phyloP scores from a whole-genome alignment of 2,113 vertebrate genomes.

The Bufo bufo region DNA sequence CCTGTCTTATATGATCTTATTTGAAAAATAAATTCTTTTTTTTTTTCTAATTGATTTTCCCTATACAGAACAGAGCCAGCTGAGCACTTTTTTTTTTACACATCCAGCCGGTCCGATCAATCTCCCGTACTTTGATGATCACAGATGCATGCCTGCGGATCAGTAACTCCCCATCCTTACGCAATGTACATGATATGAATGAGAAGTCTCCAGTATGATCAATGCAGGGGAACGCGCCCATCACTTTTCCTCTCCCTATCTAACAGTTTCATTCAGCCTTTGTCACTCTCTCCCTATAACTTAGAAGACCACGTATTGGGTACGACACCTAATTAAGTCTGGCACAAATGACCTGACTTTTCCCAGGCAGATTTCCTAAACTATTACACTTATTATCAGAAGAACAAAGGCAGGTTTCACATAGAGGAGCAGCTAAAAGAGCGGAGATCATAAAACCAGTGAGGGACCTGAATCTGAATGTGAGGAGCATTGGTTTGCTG shows the following conservation, averaged over 20 bases:
- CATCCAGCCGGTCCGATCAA: background rate
- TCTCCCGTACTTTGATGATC: background rate
- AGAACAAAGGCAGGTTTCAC: background rate
- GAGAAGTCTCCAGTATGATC: background rate
- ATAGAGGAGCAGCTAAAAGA: background rate
- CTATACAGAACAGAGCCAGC: background rate
- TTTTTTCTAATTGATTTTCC: background rate
- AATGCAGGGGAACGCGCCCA: background rate
- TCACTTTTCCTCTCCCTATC: background rate
- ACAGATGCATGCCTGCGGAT: background rate
- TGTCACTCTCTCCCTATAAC: background rate
- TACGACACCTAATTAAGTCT: conserved; percentile 13
- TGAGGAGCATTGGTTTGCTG: background rate
- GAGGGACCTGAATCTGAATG: background rate
- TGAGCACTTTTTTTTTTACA: background rate
- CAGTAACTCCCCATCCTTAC: background rate
- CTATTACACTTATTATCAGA: background rate
- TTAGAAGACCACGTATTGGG: background rate
- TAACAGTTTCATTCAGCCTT: background rate
- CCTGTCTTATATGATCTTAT: too few species aligned
- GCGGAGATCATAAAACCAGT: background rate
- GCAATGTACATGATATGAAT: background rate
- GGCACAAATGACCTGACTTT: background rate
- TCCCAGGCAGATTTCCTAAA: background rate
- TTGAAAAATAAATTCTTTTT: too few species aligned